These are phyloP conservation scores for Clamator glandarius DNA, from an alignment of 2,797 vertebrate genomes.

Conservation along the genomic window DNA sequence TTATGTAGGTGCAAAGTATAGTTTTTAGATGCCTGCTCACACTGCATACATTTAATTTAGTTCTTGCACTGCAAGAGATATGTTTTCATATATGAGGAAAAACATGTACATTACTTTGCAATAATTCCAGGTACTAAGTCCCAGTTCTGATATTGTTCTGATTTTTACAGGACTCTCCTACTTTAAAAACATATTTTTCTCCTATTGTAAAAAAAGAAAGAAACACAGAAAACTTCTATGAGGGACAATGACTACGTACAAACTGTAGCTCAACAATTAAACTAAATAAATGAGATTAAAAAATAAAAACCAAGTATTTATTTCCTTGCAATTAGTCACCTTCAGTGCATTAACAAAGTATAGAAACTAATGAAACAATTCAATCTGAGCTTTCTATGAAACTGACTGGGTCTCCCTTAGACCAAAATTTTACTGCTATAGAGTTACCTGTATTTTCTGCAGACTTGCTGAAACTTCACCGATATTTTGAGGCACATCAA, in stretches of 20 bases:
- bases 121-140: not conserved
- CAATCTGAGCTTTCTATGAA: not conserved
- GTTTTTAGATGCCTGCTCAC: not conserved
- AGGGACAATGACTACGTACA: not conserved
- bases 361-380: not conserved
- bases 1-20: not conserved
- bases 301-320: not conserved
- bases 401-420: not conserved
- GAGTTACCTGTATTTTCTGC: constrained; percentile 93
- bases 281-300: not conserved
- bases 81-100: not conserved
- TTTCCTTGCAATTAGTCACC: not conserved
- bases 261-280: not conserved
- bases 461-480: constrained; percentile 86
- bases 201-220: not conserved
- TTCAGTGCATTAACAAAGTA: not conserved
- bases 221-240: not conserved
- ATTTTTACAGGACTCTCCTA: not conserved
- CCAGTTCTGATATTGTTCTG: accelerated
- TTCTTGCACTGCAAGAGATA: not conserved
- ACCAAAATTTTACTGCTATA: not conserved
- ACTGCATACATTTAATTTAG: not conserved
- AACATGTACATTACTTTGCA: not conserved
- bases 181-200: not conserved
- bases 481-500: constrained; percentile 90